Base-by-base conservation (phyloP, 2,797 vertebrate genomes). In the Spinibarbus caldwelli region DNA sequence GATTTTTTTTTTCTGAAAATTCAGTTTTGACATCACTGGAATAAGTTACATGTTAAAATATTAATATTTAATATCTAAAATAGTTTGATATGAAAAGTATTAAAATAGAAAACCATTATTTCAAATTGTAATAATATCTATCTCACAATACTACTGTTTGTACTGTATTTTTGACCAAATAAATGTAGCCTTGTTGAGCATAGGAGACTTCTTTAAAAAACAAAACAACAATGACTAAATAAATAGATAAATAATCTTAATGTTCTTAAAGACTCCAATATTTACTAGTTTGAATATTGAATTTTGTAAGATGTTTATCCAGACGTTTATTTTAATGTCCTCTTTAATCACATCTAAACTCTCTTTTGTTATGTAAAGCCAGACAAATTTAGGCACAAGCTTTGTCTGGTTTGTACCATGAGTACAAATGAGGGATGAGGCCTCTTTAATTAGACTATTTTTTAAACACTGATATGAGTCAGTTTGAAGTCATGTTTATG, bases 321-420 rank as follows among this genome's bases (percentile, higher is more conserved):
- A 15, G 41, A 45, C 31, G 31, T 47, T 64, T 86, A 70, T 84
- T 78, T 85, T 75, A 23, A 31, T 5, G 15, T 86, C 72, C 47
- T n/a, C 26, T 36, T 70, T 70, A 38, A 81, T 71, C 78, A 26
- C 34, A 9, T 59, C 38, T 62, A 23, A 73, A 71, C 23, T 9
- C 23, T 10, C 14, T 64, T n/a, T n/a, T n/a, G n/a, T n/a, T 77
- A 84, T 47, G 31, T 75, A 73, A 83, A 36, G 17, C 36, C 47
- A 45, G 29, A 43, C 41, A 31, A 29, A 77, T 76, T 54, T 59
- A 73, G 36, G 10, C 15, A 34, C 14, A 41, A 36, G 36, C 34
- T 41, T 59, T 38, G 41, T 10, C 8, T n/a, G n/a, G 4, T 64
- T 54, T 43, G 36, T 43, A 52, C 21, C 5, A 3, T 2, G 12